Conservation (phyloP, 1,140 invertebrate species). For the Ephestia elutella region DNA sequence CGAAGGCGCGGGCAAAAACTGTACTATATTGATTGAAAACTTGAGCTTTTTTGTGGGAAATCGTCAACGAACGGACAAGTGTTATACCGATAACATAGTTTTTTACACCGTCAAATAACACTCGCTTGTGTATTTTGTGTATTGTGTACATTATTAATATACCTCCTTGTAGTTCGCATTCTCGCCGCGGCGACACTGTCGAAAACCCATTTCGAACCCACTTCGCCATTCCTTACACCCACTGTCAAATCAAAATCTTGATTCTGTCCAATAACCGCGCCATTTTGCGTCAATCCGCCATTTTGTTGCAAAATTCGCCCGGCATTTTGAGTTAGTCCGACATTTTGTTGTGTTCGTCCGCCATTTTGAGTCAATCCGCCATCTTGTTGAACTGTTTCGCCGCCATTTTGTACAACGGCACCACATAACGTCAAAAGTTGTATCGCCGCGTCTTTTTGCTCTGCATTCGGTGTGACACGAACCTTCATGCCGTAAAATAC, state of each 20-base stretch:
- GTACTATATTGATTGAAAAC: too few relatives aligned
- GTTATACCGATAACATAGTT: too few relatives aligned
- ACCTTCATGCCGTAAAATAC: conserved; percentile 47
- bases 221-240: conserved; percentile 30
- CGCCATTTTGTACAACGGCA: conserved; percentile 30
- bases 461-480: conserved; percentile 25
- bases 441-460: conserved; percentile 35
- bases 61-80: too few relatives aligned
- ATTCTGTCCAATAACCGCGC: too few relatives aligned
- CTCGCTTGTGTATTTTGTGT: background rate
- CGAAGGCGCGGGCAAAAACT: too few relatives aligned
- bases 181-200: conserved; percentile 51
- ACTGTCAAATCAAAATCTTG: conserved; percentile 33
- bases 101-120: background rate
- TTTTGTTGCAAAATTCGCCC: background rate
- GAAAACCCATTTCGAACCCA: conserved; percentile 59
- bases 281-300: too few relatives aligned
- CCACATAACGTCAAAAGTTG: conserved; percentile 50
- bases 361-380: conserved; percentile 18
- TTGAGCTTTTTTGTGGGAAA: too few relatives aligned
- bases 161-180: conserved; percentile 47
- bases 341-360: conserved; percentile 1
- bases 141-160: conserved; percentile 28
- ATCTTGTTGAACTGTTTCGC: conserved; percentile 37
- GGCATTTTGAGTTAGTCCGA: background rate